phyloP scores from a whole-genome alignment of 92 coral and sea anemone genomes.

The Palythoa heliodiscus region DNA sequence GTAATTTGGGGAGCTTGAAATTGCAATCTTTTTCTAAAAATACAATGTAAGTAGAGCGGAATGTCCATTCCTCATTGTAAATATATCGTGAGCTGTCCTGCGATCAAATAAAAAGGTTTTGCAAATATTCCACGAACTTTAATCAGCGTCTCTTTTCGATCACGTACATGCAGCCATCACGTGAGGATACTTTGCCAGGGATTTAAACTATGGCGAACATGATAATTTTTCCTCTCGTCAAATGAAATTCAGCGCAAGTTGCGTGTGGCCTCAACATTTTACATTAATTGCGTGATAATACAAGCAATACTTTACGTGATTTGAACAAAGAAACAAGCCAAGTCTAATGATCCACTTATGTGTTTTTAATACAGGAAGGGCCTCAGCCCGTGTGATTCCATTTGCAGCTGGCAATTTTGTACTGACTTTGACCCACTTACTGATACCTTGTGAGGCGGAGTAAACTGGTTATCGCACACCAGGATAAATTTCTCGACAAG shows the following conservation, averaged over 20 bases:
- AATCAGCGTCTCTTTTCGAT: background rate
- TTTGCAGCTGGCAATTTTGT: background rate
- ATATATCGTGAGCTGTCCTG: background rate
- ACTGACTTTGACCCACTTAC: slow-evolving; percentile 3
- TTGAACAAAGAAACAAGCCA: slow-evolving; percentile 16
- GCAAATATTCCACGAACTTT: background rate
- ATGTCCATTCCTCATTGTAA: background rate
- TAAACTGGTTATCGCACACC: slow-evolving; percentile 8
- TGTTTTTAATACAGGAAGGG: slow-evolving; percentile 9
- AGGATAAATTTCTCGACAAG: slow-evolving; percentile 12
- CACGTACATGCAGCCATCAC: background rate
- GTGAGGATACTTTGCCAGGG: background rate
- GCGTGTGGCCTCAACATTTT: slow-evolving; percentile 13
- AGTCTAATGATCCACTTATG: slow-evolving; percentile 3
- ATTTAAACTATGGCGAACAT: background rate
- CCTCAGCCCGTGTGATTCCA: slow-evolving; percentile 10
- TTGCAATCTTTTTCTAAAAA: background rate
- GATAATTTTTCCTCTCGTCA: background rate
- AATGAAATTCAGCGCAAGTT: background rate
- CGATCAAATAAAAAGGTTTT: background rate
- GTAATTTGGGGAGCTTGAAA: too few species aligned
- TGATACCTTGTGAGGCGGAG: slow-evolving; percentile 32
- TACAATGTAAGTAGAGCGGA: background rate
- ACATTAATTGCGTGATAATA: slow-evolving; percentile 22
- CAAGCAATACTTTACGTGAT: slow-evolving; percentile 20